Conservation (phyloP, 2,797 vertebrate genomes). For the Tangara arthus region DNA sequence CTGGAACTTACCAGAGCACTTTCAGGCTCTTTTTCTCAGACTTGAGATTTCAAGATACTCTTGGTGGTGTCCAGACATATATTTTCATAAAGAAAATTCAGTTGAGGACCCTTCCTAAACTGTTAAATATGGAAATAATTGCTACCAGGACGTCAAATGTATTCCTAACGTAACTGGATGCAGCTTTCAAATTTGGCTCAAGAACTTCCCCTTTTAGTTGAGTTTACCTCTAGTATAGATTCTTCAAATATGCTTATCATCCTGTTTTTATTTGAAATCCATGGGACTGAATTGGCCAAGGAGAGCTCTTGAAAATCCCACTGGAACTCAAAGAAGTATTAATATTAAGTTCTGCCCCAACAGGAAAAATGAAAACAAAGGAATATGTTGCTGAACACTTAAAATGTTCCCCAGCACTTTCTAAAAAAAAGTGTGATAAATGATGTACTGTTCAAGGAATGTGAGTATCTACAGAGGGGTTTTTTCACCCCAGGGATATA, state of each 20-base stretch:
- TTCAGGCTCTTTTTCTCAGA: not conserved
- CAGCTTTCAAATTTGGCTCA: not conserved
- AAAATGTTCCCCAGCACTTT: not conserved
- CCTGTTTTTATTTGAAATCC: not conserved
- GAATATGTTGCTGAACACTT: not conserved
- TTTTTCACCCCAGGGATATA: not conserved
- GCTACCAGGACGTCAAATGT: not conserved
- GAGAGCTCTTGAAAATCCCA: not conserved
- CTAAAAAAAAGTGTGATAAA: not conserved
- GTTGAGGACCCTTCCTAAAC: not conserved
- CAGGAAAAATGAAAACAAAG: not conserved
- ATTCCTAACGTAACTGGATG: not conserved
- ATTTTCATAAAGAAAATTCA: not conserved
- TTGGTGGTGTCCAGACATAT: not conserved
- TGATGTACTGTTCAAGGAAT: not conserved
- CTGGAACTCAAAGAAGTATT: not conserved
- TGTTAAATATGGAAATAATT: not conserved
- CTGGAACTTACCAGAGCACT: not conserved
- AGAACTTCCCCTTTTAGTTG: not conserved
- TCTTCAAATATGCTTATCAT: not conserved
- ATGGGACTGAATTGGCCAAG: not conserved
- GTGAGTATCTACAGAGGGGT: not conserved
- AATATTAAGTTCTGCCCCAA: not conserved
- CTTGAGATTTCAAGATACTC: not conserved
- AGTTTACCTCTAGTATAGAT: not conserved